Conservation (phyloP, 2,888 invertebrate genomes). For the Gisinianus flammeolus region DNA sequence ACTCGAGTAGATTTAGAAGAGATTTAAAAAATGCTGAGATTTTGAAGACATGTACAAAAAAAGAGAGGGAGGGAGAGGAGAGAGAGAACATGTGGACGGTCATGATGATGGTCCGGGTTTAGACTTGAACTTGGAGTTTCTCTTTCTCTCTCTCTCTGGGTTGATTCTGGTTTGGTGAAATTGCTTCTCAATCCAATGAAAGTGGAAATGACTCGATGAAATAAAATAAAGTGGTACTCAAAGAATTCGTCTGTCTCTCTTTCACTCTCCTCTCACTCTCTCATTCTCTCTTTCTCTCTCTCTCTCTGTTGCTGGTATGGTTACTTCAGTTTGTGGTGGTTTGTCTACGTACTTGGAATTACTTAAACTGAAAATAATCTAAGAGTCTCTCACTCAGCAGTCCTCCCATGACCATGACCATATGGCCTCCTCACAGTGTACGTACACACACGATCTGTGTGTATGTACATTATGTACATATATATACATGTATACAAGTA, state of each 20-base stretch:
- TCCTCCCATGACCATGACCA: too few species aligned
- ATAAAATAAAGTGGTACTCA: conserved; percentile 10
- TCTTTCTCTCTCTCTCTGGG: neutral
- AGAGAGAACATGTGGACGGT: neutral
- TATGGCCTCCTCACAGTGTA: too few species aligned
- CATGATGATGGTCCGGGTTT: neutral
- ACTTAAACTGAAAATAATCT: too few species aligned
- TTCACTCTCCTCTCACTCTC: neutral
- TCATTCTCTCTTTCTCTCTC: neutral
- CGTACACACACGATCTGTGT: too few species aligned
- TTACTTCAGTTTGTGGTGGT: neutral
- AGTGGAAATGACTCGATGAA: conserved; percentile 13
- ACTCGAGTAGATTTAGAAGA: too few species aligned
- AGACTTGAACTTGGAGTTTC: neutral
- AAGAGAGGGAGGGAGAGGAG: neutral
- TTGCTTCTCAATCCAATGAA: conserved; percentile 5
- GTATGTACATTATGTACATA: too few species aligned
- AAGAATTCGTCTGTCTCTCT: neutral
- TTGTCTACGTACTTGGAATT: neutral
- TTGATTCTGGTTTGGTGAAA: conserved; percentile 5
- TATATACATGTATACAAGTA: too few species aligned
- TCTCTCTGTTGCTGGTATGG: neutral
- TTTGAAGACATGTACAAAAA: too few species aligned
- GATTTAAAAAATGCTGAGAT: too few species aligned
- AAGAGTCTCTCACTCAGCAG: neutral